Evolutionary conservation across 2,113 vertebrate species (phyloP).

Genomic region (Halcyon malimbica): DNA sequence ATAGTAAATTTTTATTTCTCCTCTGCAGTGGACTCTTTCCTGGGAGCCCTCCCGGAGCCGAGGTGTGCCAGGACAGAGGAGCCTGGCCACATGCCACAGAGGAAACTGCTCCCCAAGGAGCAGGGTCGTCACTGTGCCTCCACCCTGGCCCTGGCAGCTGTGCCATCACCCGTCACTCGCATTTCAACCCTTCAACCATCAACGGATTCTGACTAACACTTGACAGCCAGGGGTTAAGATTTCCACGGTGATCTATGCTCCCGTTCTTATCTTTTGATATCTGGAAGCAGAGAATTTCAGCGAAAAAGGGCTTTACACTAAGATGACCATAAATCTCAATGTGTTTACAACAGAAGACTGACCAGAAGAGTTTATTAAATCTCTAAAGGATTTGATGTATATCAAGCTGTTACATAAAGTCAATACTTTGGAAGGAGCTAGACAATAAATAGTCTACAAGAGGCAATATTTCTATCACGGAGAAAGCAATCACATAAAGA

Average conservation of each 20-base stretch:
- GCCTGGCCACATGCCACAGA: not conserved
- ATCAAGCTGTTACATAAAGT: conserved; percentile 85
- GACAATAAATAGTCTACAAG: conserved; percentile 81
- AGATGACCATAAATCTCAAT: conserved; percentile 79
- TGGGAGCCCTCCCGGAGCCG: not conserved
- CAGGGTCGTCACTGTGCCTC: not conserved
- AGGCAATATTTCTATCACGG: conserved; percentile 81
- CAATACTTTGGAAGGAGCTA: conserved; percentile 83
- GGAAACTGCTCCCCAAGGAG: not conserved
- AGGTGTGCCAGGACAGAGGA: not conserved
- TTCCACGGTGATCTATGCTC: conserved; percentile 52
- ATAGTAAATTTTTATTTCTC: not conserved
- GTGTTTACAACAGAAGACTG: conserved; percentile 82
- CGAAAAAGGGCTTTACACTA: conserved; percentile 71
- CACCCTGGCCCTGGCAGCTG: not conserved
- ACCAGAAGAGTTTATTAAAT: conserved; percentile 85
- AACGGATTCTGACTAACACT: conserved; percentile 10
- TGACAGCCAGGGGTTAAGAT: not conserved
- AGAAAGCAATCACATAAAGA: conserved; percentile 84
- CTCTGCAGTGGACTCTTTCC: not conserved
- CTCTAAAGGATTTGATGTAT: conserved; percentile 82
- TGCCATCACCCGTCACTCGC: not conserved
- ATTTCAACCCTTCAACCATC: not conserved
- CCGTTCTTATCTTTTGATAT: conserved; percentile 66
- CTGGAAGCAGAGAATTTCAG: conserved; percentile 74